Percentiles rank a stretch among this genome's conserved stretches.
These are phyloP conservation scores for Napeogenes sylphis DNA, from an alignment of 2,888 invertebrate genomes.

Conservation along the genomic window DNA sequence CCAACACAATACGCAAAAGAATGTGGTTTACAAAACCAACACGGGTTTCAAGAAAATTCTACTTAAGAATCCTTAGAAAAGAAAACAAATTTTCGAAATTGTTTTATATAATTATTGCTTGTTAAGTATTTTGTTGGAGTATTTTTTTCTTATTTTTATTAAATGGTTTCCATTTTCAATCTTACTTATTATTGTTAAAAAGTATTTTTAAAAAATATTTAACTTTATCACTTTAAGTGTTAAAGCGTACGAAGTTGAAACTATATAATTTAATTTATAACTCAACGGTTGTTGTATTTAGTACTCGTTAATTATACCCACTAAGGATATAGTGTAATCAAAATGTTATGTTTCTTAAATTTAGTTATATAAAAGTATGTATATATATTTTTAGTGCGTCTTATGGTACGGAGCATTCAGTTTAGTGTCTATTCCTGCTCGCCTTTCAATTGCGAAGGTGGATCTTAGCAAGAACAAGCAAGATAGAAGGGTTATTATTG, in stretches of 20 bases:
- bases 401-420: conserved; percentile 90
- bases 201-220: no score
- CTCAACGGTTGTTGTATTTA: no score
- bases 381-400: conserved; percentile 82
- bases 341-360: not conserved
- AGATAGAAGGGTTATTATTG: conserved; percentile 70
- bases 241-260: no score
- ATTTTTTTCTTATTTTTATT: no score
- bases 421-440: conserved; percentile 88
- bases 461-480: conserved; percentile 71
- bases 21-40: conserved; percentile 26
- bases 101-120: no score
- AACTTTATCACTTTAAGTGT: no score
- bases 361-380: not conserved
- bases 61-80: conserved; percentile 24
- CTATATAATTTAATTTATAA: no score
- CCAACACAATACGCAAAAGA: conserved; percentile 24
- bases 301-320: no score
- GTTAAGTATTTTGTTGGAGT: no score
- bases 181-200: no score
- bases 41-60: conserved; percentile 22
- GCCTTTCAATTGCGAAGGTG: conserved; percentile 83
- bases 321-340: not conserved
- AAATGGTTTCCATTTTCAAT: no score
- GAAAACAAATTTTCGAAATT: conserved; percentile 12